Percentiles rank a stretch among this genome's conserved stretches.
Evolutionary conservation across 64 coral and sea anemone genomes (phyloP).

Genomic region (Pocillopora verrucosa): DNA sequence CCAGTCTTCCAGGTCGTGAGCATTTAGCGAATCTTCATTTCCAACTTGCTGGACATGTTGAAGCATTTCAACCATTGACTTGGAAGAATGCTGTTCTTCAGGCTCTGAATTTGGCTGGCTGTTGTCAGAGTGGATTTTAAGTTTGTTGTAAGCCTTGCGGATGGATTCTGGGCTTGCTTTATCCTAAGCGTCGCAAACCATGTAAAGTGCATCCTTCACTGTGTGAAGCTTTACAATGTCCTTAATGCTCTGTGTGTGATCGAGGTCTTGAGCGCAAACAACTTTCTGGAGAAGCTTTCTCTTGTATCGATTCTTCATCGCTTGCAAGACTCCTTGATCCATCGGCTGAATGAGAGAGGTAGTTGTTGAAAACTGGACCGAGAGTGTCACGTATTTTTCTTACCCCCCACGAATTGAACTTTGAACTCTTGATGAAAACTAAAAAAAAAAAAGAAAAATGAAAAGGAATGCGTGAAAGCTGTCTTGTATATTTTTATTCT

Average conservation of each 20-base stretch:
- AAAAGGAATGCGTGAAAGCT: no score
- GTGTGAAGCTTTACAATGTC: constrained; percentile 48
- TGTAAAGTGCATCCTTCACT: constrained; percentile 43
- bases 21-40: constrained; percentile 32
- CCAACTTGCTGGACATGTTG: not conserved
- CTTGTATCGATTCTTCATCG: no score
- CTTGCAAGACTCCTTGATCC: no score
- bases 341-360: no score
- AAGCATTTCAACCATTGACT: constrained; percentile 31
- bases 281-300: no score
- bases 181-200: constrained; percentile 16
- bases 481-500: no score
- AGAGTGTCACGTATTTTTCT: no score
- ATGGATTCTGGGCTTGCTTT: constrained; percentile 28
- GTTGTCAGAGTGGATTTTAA: constrained; percentile 34
- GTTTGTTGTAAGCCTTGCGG: constrained; percentile 30
- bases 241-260: constrained; percentile 49
- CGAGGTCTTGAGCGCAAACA: constrained; percentile 1
- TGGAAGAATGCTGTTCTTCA: not conserved
- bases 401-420: no score
- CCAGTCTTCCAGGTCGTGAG: constrained; percentile 53
- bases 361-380: no score
- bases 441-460: no score
- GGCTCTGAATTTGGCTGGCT: constrained; percentile 34
- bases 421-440: no score